These are phyloP conservation scores for Cephus rjabovi DNA, from an alignment of 2,888 invertebrate species.

Conservation along the genomic window DNA sequence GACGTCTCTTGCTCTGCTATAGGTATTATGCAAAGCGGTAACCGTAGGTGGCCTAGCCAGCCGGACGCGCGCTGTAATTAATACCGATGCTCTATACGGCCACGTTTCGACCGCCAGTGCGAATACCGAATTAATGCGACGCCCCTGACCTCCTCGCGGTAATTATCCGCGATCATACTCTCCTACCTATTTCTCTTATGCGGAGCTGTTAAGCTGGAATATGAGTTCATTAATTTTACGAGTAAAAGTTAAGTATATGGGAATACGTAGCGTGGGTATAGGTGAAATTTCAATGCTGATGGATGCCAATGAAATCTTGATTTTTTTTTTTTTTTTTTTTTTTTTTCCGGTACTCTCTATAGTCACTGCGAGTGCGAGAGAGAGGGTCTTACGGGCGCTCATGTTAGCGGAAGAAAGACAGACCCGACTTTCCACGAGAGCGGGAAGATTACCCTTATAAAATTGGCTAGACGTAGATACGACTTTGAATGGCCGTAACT, in stretches of 20 bases:
- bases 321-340: not conserved
- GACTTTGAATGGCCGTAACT: not conserved
- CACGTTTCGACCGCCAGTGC: constrained; percentile 14
- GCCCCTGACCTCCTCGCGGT: constrained; percentile 34
- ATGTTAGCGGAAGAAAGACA: not conserved
- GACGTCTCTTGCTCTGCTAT: not conserved
- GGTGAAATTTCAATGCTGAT: not conserved
- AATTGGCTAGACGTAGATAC: not conserved
- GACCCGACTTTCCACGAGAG: not conserved
- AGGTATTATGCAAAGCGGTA: constrained; percentile 57
- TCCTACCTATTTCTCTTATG: not conserved
- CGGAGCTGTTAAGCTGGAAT: not conserved
- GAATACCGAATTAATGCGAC: constrained; percentile 34
- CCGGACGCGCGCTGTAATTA: constrained; percentile 49
- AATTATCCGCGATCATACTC: constrained; percentile 30
- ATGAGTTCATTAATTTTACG: not conserved
- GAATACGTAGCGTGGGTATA: not conserved
- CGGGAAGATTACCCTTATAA: not conserved
- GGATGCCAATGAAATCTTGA: not conserved
- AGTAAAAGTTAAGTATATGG: not conserved
- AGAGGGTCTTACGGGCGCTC: not conserved
- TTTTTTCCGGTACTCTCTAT: not conserved
- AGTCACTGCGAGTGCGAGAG: no score
- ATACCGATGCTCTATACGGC: constrained; percentile 41
- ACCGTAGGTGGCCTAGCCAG: constrained; percentile 56